A percentile compares a stretch with the other conserved stretches of the same genome.
These are phyloP conservation scores for Trissolcus basalis DNA, from an alignment of 1,140 invertebrate species.

Conservation along the genomic window DNA sequence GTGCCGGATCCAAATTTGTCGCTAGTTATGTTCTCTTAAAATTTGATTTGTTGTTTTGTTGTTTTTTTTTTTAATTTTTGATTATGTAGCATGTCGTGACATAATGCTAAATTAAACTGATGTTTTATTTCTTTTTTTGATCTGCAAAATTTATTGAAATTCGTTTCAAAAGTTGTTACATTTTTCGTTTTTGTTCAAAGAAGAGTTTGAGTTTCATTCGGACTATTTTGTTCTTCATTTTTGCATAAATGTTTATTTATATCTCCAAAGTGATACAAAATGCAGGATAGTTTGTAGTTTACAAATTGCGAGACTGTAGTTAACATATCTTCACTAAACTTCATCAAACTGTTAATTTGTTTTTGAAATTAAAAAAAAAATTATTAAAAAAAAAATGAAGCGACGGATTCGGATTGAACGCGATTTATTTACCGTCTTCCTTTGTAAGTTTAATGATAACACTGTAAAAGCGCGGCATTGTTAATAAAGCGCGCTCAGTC, in stretches of 20 bases:
- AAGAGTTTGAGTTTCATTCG: no score
- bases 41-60: background rate
- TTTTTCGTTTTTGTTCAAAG: no score
- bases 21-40: background rate
- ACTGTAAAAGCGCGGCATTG: slow-evolving; percentile 30
- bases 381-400: background rate
- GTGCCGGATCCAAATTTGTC: slow-evolving; percentile 39
- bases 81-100: background rate
- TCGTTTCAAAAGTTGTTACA: no score
- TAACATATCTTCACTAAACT: slow-evolving; percentile 10
- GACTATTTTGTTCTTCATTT: no score
- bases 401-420: slow-evolving; percentile 35
- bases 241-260: no score
- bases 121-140: no score
- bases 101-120: no score
- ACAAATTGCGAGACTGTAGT: slow-evolving; percentile 1
- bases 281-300: background rate
- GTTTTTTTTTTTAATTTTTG: slow-evolving; percentile 7
- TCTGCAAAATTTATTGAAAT: no score
- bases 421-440: slow-evolving; percentile 49
- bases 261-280: background rate
- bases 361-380: no score
- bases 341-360: background rate
- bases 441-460: slow-evolving; percentile 46
- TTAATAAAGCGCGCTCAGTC: slow-evolving; percentile 14